Conservation (phyloP, 2,888 invertebrate genomes). For the Urechis unicinctus region DNA sequence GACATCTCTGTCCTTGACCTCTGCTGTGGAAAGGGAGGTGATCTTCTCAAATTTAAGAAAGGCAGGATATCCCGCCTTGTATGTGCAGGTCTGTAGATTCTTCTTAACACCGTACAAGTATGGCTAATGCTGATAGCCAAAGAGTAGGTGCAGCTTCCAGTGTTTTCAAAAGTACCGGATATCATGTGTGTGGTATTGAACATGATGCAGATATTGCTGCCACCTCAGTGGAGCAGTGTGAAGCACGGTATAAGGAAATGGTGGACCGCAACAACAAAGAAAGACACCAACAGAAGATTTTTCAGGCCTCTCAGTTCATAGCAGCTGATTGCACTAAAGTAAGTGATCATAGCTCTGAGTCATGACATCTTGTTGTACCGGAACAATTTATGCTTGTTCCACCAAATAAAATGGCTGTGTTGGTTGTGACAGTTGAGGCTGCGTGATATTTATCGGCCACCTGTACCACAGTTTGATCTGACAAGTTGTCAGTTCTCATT, state of each 20-base stretch:
- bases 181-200: no score
- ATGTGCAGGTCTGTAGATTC: conserved; percentile 61
- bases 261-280: conserved; percentile 33
- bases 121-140: no score
- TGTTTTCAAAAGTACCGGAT: no score
- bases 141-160: no score
- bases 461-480: conserved; percentile 73
- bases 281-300: conserved; percentile 52
- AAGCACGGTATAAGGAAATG: conserved; percentile 73
- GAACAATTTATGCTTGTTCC: not conserved
- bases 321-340: conserved; percentile 84
- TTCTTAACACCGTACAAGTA: no score
- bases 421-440: conserved; percentile 20
- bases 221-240: conserved; percentile 84
- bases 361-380: not conserved
- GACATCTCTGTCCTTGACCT: conserved; percentile 71
- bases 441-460: conserved; percentile 64
- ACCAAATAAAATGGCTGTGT: not conserved
- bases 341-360: no score
- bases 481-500: conserved; percentile 97
- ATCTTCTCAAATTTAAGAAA: conserved; percentile 91
- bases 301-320: conserved; percentile 77
- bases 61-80: conserved; percentile 72
- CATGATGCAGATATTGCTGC: conserved; percentile 89
- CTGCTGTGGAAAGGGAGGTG: conserved; percentile 98